Evolutionary conservation across 2,888 invertebrate species (phyloP), one percentile per base, ranked within the genome.

Genomic region (Himalopsyche tibetana): DNA sequence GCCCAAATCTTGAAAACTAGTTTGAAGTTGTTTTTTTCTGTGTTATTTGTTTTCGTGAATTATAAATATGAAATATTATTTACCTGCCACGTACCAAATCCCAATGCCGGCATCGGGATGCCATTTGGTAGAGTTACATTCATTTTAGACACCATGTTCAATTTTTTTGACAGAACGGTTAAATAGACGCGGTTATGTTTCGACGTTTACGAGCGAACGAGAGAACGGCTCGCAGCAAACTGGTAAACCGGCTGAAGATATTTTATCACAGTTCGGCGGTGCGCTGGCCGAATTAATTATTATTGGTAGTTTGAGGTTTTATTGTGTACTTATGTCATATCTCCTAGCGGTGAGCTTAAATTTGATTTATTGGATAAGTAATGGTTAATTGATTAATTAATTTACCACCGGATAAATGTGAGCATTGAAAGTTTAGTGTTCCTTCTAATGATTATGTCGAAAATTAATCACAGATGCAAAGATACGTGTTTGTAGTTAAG

Each of bases 71-170:
- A 15, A 38, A 51, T 6, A 19, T 4, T 45, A 38, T 93, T 92
- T 92, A 96, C 96, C 93, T 96, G 95, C 96, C 96, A 97, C 86
- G 96, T 96, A 85, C 97, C 97, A 90, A 96, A 95, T 83, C 97
- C 97, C 82, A 97, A 91, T 83, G 94, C 92, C 8, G 96, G 96
- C 94, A 96, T 95, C 86, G 92, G 93, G 82, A 94, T 92, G 4
- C 96, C 96, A 89, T 80, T 87, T 12, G 88, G 85, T 19, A 88
- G 79, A 80, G 85, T 86, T 11, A 88, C 86, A 80, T 86, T 87
- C 84, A 88, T 82, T 55, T 88, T 88, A 15, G 88, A 88, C 87
- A 86, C 82, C 84, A 87, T 85, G 80, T 82, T 84, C 51, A 74
- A 38, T 36, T 12, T 5, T 82, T 84, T 80, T 84, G 84, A 84